These are phyloP conservation scores for Opisthocomus hoazin DNA, from an alignment of 2,113 vertebrate species.

Conservation along the genomic window DNA sequence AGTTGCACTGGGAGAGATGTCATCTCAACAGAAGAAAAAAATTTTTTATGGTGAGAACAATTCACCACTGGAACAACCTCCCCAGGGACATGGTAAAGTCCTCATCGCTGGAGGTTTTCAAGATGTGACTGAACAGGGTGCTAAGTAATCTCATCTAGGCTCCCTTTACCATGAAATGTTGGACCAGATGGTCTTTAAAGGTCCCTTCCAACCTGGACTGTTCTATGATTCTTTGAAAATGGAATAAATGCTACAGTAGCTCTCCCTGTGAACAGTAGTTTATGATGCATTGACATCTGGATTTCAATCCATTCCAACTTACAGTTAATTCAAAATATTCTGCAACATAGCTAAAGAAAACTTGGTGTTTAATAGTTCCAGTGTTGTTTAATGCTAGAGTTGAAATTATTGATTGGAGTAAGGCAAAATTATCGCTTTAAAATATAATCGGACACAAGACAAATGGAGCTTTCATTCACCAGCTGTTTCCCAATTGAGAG, in stretches of 20 bases:
- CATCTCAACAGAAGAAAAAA: not conserved
- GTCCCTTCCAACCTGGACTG: not conserved
- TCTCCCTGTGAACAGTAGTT: not conserved
- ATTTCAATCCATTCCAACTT: not conserved
- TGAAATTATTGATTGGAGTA: not conserved
- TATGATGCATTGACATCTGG: not conserved
- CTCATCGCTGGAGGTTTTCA: not conserved
- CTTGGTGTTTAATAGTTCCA: not conserved
- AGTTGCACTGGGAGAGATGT: not conserved
- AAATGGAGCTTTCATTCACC: constrained; percentile 5
- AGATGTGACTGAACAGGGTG: not conserved
- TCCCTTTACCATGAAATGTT: not conserved
- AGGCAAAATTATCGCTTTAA: not conserved
- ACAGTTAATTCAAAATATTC: not conserved
- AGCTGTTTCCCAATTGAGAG: not conserved
- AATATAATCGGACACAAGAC: not conserved
- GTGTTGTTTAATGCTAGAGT: not conserved
- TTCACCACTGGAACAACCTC: not conserved
- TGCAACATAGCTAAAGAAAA: not conserved
- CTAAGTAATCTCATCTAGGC: not conserved
- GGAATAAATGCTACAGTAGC: not conserved
- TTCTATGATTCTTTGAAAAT: not conserved
- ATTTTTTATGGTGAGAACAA: not conserved
- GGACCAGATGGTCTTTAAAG: fast-evolving
- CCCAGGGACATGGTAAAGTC: not conserved